Evolutionary conservation across 2,113 vertebrate genomes (phyloP).

Genomic region (Sinocyclocheilus grahami): DNA sequence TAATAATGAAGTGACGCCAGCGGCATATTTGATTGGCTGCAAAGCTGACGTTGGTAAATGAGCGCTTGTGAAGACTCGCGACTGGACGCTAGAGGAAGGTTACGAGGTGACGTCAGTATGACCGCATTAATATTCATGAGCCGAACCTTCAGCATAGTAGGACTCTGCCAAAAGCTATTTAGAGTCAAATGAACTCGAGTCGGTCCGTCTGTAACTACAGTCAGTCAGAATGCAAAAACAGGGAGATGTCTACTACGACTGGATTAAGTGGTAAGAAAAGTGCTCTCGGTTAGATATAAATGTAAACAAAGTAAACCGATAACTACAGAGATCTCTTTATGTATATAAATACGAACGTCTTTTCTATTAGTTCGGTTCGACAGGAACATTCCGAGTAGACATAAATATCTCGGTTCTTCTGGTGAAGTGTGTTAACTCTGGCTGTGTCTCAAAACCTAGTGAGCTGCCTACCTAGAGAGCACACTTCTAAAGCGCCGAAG

Average conservation of each 20-base stretch:
- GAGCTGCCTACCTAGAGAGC: background rate
- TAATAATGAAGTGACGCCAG: background rate
- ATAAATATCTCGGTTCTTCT: background rate
- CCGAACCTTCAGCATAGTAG: background rate
- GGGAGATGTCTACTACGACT: conserved; percentile 65
- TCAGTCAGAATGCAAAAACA: background rate
- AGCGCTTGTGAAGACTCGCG: background rate
- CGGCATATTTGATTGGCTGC: background rate
- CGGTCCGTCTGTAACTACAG: background rate
- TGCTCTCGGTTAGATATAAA: background rate
- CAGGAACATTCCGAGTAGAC: background rate
- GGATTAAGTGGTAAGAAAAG: conserved; percentile 67
- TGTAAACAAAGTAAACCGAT: background rate
- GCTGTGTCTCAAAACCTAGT: background rate
- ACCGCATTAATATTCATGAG: conserved; percentile 1
- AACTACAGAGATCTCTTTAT: background rate
- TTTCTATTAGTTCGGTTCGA: background rate
- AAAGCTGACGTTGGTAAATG: background rate
- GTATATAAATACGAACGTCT: background rate
- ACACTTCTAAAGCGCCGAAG: background rate
- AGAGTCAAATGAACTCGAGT: background rate
- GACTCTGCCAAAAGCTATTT: background rate
- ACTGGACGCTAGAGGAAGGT: conserved; percentile 58
- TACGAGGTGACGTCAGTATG: conserved; percentile 39
- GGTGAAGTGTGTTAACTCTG: background rate